Percentiles rank a stretch among this genome's conserved stretches.
Conservation (phyloP, 2,797 vertebrate species). For the Syngnathus acus region DNA sequence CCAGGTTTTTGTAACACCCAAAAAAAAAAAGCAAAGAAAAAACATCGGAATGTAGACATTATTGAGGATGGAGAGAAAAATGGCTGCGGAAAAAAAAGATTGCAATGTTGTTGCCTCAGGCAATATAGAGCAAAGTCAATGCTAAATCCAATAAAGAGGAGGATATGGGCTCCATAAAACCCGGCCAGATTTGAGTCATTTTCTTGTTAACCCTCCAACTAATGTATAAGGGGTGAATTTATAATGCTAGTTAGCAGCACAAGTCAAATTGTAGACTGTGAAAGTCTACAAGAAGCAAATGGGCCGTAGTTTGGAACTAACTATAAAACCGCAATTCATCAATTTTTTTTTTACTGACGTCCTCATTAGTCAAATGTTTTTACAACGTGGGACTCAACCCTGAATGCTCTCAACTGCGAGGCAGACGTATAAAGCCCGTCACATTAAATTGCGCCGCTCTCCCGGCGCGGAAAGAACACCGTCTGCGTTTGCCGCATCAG, state of each 20-base stretch:
- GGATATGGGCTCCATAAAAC: background rate
- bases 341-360: too few species aligned
- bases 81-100: background rate
- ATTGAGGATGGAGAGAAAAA: background rate
- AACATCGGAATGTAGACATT: background rate
- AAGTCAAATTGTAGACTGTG: background rate
- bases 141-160: background rate
- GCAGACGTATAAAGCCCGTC: background rate
- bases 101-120: background rate
- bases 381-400: background rate
- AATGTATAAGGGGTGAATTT: background rate
- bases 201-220: constrained; percentile 5
- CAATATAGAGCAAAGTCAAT: background rate
- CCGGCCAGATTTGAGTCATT: background rate
- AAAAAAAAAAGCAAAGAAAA: background rate
- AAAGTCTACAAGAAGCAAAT: background rate
- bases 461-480: background rate
- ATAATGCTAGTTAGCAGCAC: background rate
- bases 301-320: too few species aligned
- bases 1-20: background rate
- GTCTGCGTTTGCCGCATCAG: background rate
- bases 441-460: background rate
- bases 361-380: too few species aligned
- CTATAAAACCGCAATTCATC: too few species aligned
- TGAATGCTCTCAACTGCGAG: background rate